phyloP scores from a whole-genome alignment of 2,797 vertebrate genomes.

The Xenopus petersii region DNA sequence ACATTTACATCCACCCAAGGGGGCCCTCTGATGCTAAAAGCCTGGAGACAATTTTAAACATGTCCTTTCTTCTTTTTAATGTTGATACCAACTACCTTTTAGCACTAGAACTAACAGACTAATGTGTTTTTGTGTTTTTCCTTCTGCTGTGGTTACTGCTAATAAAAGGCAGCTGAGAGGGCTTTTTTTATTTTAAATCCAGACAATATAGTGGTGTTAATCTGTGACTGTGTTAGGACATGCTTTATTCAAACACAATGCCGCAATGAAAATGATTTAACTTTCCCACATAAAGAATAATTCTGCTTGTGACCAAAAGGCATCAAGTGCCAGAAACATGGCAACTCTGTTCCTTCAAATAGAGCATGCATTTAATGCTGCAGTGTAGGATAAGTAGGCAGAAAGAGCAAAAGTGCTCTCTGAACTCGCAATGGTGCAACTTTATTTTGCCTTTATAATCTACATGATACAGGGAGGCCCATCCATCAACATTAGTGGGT shows the following conservation, averaged over 20 bases:
- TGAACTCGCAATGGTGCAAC: too few species aligned
- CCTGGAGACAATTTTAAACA: too few species aligned
- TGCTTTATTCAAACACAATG: slow-evolving; percentile 43
- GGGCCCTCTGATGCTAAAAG: too few species aligned
- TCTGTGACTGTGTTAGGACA: slow-evolving; percentile 38
- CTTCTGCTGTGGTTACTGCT: slow-evolving; percentile 36
- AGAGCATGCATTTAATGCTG: too few species aligned
- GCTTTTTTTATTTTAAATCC: slow-evolving; percentile 5
- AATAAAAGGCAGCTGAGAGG: slow-evolving; percentile 32
- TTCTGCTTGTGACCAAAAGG: neutral
- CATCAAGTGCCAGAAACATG: too few species aligned
- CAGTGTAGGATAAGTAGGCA: too few species aligned
- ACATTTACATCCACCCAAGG: too few species aligned
- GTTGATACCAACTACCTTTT: slow-evolving; percentile 11
- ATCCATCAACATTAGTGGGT: too few species aligned
- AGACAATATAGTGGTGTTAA: slow-evolving; percentile 37
- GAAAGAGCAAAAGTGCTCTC: too few species aligned
- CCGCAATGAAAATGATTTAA: slow-evolving; percentile 26
- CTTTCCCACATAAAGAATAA: slow-evolving; percentile 22
- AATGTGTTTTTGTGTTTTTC: slow-evolving; percentile 29
- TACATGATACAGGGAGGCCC: too few species aligned
- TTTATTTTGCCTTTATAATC: too few species aligned
- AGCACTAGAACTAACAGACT: neutral
- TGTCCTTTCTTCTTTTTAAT: neutral
- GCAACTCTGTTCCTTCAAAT: too few species aligned